Evolutionary conservation across 2,888 invertebrate species (phyloP), one percentile per base, ranked within the genome.

Genomic region (Tricholauxania praeusta): DNA sequence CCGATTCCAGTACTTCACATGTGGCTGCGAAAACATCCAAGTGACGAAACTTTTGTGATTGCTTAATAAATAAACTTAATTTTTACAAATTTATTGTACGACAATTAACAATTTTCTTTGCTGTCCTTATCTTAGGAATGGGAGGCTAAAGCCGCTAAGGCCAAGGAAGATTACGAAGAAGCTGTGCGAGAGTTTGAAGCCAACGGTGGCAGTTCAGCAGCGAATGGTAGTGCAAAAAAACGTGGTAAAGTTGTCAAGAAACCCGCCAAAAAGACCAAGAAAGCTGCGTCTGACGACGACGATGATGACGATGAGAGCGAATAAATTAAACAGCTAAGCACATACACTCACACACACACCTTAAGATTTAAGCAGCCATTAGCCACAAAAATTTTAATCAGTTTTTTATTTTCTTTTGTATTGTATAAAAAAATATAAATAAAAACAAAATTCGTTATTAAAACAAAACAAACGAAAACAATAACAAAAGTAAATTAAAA

Each of bases 181-280:
- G 95, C 94, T 67, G 93, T 98, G 91, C 93, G 94, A 84, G 96
- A 95, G 82, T 99, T 94, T 87, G 93, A 94, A 86, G 94, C 93
- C 17, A 92, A 92, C 77, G 94, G 93, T 60, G 93, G 92, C 69
- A 90, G 89, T 78, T 78, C 82, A 74, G 82, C 83, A 74, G 80
- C 79, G 32, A 89, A 84, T 82, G 89, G 89, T 83, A 70, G 22
- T 22, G 88, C 88, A 79, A 91, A 91, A 84, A 89, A 90, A 82
- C 86, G 87, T 57, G 81, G 85, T n/a, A 87, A 87, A 77, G 80
- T 79, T 39, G 79, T 75, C 72, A 87, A 87, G 79, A 90, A 89
- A 78, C 89, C 89, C 84, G 90, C 90, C 78, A 87, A 63, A 63
- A 87, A 87, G 76, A 85, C 80, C 79, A 92, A 89, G 90, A 91